Evolutionary conservation across 2,113 vertebrate genomes (phyloP).

Genomic region (Rissa tridactyla): DNA sequence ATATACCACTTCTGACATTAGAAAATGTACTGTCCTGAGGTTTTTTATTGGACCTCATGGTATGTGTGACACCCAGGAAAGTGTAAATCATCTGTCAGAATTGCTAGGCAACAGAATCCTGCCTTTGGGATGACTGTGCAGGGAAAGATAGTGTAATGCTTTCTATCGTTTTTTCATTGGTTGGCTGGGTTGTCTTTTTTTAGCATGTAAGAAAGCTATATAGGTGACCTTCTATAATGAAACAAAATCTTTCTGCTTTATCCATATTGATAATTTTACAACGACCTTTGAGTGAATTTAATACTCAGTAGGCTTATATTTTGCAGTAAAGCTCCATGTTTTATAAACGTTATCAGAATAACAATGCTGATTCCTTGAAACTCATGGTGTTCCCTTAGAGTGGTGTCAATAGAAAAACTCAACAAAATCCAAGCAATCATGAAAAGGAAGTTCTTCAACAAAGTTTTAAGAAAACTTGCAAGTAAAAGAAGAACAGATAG

Average conservation of each 20-base stretch:
- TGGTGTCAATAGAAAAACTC: neutral
- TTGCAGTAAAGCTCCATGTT: neutral
- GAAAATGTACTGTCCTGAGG: neutral
- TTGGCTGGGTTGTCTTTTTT: neutral
- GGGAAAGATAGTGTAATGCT: neutral
- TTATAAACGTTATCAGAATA: neutral
- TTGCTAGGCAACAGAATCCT: conserved; percentile 7
- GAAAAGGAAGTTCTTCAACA: neutral
- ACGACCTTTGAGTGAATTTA: neutral
- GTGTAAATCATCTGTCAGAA: neutral
- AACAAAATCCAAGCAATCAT: neutral
- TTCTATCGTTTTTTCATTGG: neutral
- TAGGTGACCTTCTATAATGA: neutral
- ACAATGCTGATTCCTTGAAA: neutral
- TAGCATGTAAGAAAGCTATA: neutral
- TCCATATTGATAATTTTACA: neutral
- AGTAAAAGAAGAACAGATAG: neutral
- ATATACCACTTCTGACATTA: neutral
- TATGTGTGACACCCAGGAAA: neutral
- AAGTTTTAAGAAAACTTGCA: conserved; percentile 5
- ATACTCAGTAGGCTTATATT: neutral
- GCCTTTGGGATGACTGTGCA: neutral
- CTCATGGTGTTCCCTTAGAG: neutral
- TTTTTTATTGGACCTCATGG: neutral
- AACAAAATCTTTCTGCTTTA: neutral